Percentiles rank a stretch among this genome's conserved stretches.
These are phyloP conservation scores for Corbicula japonica DNA, from an alignment of 2,888 invertebrate species.

Conservation along the genomic window DNA sequence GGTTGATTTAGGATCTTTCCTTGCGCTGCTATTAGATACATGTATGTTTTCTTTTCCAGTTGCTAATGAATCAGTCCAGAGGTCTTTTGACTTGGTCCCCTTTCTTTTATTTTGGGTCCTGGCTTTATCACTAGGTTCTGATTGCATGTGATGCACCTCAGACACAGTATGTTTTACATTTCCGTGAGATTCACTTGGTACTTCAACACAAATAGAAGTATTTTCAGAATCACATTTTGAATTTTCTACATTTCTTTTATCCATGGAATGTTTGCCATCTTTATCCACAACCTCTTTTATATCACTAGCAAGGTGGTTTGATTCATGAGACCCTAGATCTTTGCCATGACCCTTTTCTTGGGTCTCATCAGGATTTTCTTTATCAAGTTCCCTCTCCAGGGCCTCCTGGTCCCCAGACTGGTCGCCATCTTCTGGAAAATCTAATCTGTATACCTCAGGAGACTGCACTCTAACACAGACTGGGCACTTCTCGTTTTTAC, in stretches of 20 bases:
- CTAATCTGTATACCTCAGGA: constrained; percentile 63
- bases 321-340: too few species aligned
- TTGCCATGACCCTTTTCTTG: not conserved
- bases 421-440: constrained; percentile 64
- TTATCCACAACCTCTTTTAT: constrained; percentile 24
- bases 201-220: too few species aligned
- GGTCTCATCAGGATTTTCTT: constrained; percentile 3
- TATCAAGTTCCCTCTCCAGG: constrained; percentile 6
- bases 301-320: constrained; percentile 12
- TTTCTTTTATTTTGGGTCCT: constrained; percentile 30
- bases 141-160: too few species aligned
- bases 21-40: not conserved
- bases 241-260: constrained; percentile 14
- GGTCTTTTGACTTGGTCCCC: constrained; percentile 47
- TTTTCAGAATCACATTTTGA: constrained; percentile 20
- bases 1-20: not conserved
- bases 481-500: constrained; percentile 58
- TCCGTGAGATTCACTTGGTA: too few species aligned
- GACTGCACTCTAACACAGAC: constrained; percentile 65
- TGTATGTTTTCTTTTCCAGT: not conserved
- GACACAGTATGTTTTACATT: too few species aligned
- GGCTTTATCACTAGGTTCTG: too few species aligned
- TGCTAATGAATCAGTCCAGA: constrained; percentile 47
- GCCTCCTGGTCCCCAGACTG: constrained; percentile 60
- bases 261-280: constrained; percentile 3